phyloP scores from a whole-genome alignment of 2,888 invertebrate genomes.

The Euzophera pinguis region DNA sequence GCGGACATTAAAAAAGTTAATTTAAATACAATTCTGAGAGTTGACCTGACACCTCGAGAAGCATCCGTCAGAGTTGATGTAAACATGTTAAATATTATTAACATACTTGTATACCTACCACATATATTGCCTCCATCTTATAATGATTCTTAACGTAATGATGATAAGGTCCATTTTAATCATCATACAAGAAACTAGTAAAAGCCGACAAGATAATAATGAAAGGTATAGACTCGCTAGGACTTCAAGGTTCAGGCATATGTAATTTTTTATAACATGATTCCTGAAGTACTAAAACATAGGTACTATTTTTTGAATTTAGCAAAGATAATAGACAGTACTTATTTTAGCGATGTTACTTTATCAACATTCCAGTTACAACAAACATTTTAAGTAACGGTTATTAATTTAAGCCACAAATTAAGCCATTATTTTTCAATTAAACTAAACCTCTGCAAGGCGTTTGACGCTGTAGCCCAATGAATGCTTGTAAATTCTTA shows the following conservation, averaged over 20 bases:
- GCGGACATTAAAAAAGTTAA: slow-evolving; percentile 32
- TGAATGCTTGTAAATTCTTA: slow-evolving; percentile 17
- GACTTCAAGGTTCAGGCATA: too few relatives aligned
- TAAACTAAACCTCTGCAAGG: slow-evolving; percentile 17
- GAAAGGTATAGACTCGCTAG: too few relatives aligned
- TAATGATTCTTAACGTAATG: background rate
- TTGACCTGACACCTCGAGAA: background rate
- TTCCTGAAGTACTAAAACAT: too few relatives aligned
- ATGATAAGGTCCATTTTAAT: background rate
- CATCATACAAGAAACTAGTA: background rate
- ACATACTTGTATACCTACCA: background rate
- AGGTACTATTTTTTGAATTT: too few relatives aligned
- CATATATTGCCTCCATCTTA: background rate
- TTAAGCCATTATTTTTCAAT: slow-evolving; percentile 6
- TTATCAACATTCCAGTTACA: too few relatives aligned
- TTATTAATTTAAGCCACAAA: background rate
- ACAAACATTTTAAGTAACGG: too few relatives aligned
- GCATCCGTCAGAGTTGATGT: background rate
- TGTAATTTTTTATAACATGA: too few relatives aligned
- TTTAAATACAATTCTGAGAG: slow-evolving; percentile 36
- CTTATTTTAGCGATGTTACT: too few relatives aligned
- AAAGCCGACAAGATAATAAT: background rate
- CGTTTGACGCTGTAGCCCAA: slow-evolving; percentile 20
- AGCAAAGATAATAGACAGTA: too few relatives aligned
- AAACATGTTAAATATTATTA: slow-evolving; percentile 1